Conservation (phyloP, 2,113 vertebrate species). For the Chionomys nivalis region DNA sequence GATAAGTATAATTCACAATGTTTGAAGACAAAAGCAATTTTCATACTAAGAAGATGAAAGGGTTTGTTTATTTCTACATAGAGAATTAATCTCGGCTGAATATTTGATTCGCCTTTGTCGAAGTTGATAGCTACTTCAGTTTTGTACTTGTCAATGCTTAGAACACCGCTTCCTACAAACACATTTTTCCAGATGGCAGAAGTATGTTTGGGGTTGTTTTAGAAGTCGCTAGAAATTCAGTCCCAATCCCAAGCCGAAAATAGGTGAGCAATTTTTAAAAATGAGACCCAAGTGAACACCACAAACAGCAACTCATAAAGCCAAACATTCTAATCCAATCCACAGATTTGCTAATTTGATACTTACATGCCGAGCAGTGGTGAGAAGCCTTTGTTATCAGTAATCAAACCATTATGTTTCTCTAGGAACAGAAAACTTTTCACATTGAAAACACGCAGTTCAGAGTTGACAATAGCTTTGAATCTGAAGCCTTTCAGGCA, state of each 20-base stretch:
- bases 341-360: neutral
- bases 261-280: neutral
- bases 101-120: neutral
- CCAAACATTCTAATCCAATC: neutral
- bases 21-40: neutral
- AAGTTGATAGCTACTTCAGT: neutral
- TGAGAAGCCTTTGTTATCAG: neutral
- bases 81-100: neutral
- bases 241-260: neutral
- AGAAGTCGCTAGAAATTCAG: neutral
- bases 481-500: neutral
- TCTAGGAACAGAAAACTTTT: neutral
- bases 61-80: neutral
- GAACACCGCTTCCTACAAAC: neutral
- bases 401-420: neutral
- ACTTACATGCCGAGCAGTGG: neutral
- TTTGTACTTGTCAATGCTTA: neutral
- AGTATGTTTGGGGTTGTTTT: neutral
- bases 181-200: neutral
- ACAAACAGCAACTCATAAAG: neutral
- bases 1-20: neutral
- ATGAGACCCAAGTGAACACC: neutral
- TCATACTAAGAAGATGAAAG: neutral
- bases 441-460: neutral
- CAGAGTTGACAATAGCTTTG: neutral